Conservation (phyloP, 2,797 vertebrate genomes). For the Microchirus variegatus region DNA sequence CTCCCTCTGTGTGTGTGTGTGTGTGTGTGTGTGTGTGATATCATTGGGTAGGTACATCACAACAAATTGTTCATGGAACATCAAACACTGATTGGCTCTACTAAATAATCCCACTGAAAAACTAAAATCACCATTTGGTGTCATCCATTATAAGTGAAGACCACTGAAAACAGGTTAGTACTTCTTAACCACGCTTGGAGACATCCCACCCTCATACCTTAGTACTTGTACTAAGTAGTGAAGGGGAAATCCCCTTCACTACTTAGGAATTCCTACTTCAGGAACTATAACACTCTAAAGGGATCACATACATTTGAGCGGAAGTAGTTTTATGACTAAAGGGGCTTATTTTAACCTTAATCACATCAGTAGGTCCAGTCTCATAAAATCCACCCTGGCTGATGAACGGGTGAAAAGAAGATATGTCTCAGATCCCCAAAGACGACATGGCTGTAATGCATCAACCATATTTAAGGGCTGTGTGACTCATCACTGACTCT, state of each 20-base stretch:
- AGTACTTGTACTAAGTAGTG: too few relatives aligned
- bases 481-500: conserved; percentile 50
- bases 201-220: neutral
- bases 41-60: too few relatives aligned
- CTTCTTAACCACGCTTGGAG: neutral
- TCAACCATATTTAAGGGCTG: conserved; percentile 45
- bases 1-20: too few relatives aligned
- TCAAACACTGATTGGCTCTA: too few relatives aligned
- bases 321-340: conserved; percentile 37
- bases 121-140: too few relatives aligned
- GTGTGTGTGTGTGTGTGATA: too few relatives aligned
- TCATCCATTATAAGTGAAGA: neutral
- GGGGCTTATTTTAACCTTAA: conserved; percentile 42
- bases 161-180: neutral
- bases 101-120: too few relatives aligned
- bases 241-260: conserved; percentile 44
- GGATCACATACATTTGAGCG: conserved; percentile 46
- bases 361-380: conserved; percentile 41
- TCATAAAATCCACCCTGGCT: conserved; percentile 36
- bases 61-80: too few relatives aligned
- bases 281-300: conserved; percentile 14
- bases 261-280: conserved; percentile 31
- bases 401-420: conserved; percentile 32
- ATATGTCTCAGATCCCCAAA: conserved; percentile 34
- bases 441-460: conserved; percentile 46